Conservation (phyloP, 2,113 vertebrate genomes). For the Prochilodus magdalenae region DNA sequence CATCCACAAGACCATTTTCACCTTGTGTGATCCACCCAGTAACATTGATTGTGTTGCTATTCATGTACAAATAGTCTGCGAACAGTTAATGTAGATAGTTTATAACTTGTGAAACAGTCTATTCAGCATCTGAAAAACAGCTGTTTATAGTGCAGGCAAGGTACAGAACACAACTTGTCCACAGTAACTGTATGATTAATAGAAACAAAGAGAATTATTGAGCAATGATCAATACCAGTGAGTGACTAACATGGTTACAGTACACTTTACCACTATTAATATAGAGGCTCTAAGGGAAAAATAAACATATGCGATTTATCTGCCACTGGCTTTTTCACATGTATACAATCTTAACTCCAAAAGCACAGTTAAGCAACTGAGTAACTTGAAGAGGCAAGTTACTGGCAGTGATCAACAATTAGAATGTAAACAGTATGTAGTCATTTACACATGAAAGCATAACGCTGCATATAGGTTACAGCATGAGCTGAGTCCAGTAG, state of each 20-base stretch:
- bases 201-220: conserved; percentile 24
- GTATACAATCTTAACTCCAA: not conserved
- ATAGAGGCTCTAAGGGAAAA: conserved; percentile 3
- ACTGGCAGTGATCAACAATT: not conserved
- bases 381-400: not conserved
- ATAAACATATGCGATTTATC: not conserved
- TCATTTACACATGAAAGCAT: not conserved
- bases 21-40: not conserved
- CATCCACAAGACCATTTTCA: conserved; percentile 1
- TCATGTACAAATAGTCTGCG: not conserved
- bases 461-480: not conserved
- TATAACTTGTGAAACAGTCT: not conserved
- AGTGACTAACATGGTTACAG: conserved; percentile 8
- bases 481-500: not conserved
- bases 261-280: conserved; percentile 28
- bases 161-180: not conserved
- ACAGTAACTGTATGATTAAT: conserved; percentile 20
- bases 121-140: not conserved
- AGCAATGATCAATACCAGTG: conserved; percentile 17
- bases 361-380: not conserved
- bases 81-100: conserved; percentile 24
- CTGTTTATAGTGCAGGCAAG: not conserved
- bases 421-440: conserved; percentile 4
- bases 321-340: not conserved
- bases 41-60: conserved; percentile 9